phyloP scores from a whole-genome alignment of 2,113 vertebrate species.

The Pomatorhinus ruficollis region DNA sequence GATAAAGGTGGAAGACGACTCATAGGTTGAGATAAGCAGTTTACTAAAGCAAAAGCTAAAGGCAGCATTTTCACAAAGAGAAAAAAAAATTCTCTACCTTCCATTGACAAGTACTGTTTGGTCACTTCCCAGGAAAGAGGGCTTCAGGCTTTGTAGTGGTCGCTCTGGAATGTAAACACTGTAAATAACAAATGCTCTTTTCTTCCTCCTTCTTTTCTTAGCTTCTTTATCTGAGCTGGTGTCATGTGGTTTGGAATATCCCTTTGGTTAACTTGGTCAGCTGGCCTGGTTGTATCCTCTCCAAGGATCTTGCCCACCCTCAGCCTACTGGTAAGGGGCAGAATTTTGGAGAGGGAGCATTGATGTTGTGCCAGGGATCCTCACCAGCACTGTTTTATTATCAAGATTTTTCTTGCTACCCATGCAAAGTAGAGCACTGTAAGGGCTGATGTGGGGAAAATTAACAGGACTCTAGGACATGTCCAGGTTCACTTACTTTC shows the following conservation, averaged over 20 bases:
- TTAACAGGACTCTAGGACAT: neutral
- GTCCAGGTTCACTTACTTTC: neutral
- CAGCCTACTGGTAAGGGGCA: neutral
- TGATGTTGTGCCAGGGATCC: neutral
- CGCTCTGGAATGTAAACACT: neutral
- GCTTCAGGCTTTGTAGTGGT: neutral
- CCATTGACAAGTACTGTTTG: neutral
- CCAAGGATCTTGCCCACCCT: neutral
- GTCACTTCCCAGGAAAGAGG: neutral
- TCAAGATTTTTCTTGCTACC: neutral
- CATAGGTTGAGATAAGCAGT: neutral
- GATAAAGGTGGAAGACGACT: neutral
- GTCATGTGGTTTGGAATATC: neutral
- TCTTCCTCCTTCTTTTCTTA: neutral
- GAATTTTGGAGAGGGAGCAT: neutral
- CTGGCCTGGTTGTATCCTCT: neutral
- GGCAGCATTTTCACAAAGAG: neutral
- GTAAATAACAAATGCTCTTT: neutral
- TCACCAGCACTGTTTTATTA: no score
- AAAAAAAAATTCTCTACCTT: neutral
- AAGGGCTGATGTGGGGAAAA: neutral
- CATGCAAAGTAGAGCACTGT: neutral
- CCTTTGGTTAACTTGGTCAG: neutral
- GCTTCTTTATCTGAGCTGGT: neutral
- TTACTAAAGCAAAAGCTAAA: neutral